Percentiles rank a stretch among this genome's conserved stretches.
These are phyloP conservation scores for Amphipoea oculea DNA, from an alignment of 2,888 invertebrate genomes.

Conservation along the genomic window DNA sequence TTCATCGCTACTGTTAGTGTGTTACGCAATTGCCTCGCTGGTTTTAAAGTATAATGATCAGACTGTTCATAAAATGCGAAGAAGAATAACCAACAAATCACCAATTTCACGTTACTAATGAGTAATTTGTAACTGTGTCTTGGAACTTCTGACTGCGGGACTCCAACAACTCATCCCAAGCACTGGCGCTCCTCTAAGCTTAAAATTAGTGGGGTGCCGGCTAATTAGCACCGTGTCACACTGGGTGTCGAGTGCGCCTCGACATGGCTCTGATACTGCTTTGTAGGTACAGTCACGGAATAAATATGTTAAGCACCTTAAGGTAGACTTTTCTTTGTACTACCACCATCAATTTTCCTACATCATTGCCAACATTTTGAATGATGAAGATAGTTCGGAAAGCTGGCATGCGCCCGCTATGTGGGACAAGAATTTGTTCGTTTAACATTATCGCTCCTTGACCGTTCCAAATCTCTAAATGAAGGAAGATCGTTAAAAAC, in stretches of 20 bases:
- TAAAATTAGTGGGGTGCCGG: conserved; percentile 24
- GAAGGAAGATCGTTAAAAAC: not conserved
- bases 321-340: too few relatives aligned
- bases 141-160: not conserved
- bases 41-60: not conserved
- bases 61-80: not conserved
- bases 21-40: not conserved
- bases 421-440: not conserved
- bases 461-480: not conserved
- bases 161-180: not conserved
- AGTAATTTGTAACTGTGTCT: too few relatives aligned
- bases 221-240: conserved; percentile 29
- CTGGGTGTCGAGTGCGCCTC: conserved; percentile 14
- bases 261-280: not conserved
- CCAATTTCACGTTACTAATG: not conserved
- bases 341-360: too few relatives aligned
- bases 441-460: not conserved
- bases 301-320: too few relatives aligned
- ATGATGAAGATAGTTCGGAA: not conserved
- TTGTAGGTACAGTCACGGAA: not conserved
- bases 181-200: conserved; percentile 7
- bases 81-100: not conserved
- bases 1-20: too few relatives aligned
- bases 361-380: too few relatives aligned
- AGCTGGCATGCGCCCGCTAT: not conserved